Evolutionary conservation across 2,797 vertebrate species (phyloP), one percentile per base, ranked within the genome.

Genomic region (Limosa lapponica): DNA sequence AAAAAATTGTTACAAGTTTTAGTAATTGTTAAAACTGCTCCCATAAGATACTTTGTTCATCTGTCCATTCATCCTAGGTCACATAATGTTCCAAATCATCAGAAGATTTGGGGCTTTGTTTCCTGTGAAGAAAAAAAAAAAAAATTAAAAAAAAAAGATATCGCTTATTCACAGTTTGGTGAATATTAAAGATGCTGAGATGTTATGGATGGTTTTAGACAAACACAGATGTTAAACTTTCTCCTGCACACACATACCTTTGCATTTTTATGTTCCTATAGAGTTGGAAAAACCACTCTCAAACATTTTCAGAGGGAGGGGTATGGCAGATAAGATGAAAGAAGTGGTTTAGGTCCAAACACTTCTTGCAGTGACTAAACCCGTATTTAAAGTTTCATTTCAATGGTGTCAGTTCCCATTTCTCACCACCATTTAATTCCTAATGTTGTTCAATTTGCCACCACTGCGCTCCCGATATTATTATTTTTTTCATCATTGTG

Each of bases 301-400:
- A 82, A 75, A 67, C 5, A 10, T 58, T 82, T 95, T 89, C 28
- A 9, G 37, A 71, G 14, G 24, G 18, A 65, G 4, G 10, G 10
- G 11, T 3, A 13, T 62, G 32, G 34, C 49, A 94, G 32, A 71
- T n/a, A 67, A 88, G n/a, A 71, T 6, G 9, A 67, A 73, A 83
- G 25, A 90, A 93, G 6, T 43, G 19, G 59, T 66, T 89, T 87
- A 49, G 23, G 49, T 52, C 43, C 39, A 69, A 91, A 54, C 10
- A 57, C 16, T 4, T 55, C 82, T 69, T 66, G 6, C 27, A 78
- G 69, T 89, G 69, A 82, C 81, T 95, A 90, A 92, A 83, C 46
- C 18, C 16, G 2, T 81, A 92, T 90, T 93, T 89, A 93, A 92
- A 95, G 34, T 93, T 96, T 90, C 41, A 95, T 96, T 96, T 95